phyloP scores from a whole-genome alignment of 2,113 vertebrate species.

The Cyprinodon variegatus region DNA sequence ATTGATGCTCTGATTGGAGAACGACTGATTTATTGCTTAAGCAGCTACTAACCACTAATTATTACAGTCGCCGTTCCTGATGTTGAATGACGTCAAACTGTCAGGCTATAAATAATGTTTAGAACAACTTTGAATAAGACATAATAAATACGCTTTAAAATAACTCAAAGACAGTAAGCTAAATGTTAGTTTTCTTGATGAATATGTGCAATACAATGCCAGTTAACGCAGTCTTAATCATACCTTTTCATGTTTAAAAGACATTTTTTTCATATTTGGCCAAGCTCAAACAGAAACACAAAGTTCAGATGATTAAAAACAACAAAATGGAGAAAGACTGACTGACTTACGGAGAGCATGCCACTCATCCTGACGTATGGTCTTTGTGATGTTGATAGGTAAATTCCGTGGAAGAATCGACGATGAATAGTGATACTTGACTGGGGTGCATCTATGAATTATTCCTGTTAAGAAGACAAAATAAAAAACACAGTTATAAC shows the following conservation, averaged over 20 bases:
- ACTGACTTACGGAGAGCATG: conserved; percentile 89
- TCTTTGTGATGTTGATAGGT: conserved; percentile 90
- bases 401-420: conserved; percentile 88
- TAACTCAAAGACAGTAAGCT: background rate
- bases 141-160: background rate
- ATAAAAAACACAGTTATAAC: conserved; percentile 17
- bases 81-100: background rate
- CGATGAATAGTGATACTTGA: conserved; percentile 93
- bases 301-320: background rate
- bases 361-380: conserved; percentile 93
- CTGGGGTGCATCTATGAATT: conserved; percentile 83
- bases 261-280: background rate
- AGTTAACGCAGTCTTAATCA: background rate
- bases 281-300: background rate
- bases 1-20: background rate
- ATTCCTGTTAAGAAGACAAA: conserved; percentile 67
- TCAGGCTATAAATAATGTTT: background rate
- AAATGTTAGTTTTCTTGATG: background rate
- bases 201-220: background rate
- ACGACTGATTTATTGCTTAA: background rate
- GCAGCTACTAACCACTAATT: background rate
- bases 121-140: background rate
- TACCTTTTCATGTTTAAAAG: background rate
- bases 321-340: background rate
- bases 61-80: background rate